A percentile compares a stretch with the other conserved stretches of the same genome.
These are phyloP conservation scores for Sturnira hondurensis DNA, from an alignment of 2,113 vertebrate species.

Conservation along the genomic window DNA sequence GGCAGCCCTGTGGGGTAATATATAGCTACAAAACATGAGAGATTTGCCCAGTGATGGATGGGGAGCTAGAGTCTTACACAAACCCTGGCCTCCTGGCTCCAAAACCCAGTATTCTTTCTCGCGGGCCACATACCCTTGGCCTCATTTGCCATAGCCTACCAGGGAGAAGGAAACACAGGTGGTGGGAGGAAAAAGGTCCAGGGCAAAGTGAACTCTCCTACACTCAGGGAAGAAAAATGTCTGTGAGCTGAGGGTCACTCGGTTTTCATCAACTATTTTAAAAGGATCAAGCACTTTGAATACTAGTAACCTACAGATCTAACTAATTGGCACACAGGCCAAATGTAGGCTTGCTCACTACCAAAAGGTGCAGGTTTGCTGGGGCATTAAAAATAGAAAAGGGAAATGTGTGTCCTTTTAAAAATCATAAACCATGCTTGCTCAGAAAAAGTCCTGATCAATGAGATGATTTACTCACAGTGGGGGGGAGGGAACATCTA, in stretches of 20 bases:
- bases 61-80: background rate
- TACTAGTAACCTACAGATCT: background rate
- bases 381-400: background rate
- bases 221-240: background rate
- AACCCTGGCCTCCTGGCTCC: background rate
- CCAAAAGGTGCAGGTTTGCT: background rate
- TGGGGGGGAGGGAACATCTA: background rate
- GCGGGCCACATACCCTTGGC: background rate
- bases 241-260: background rate
- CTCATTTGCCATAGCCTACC: background rate
- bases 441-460: background rate
- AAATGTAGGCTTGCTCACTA: background rate
- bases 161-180: background rate
- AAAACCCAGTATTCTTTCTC: background rate
- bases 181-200: background rate
- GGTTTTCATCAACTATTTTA: background rate
- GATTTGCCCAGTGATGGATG: background rate
- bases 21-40: background rate
- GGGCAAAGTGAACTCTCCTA: background rate
- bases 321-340: background rate
- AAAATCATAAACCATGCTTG: background rate
- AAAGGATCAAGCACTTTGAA: background rate
- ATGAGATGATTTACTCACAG: background rate
- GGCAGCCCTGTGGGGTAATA: background rate
- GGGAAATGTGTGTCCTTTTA: background rate